These are phyloP conservation scores for Percopsis omiscomaycus DNA, from an alignment of 2,797 vertebrate species.

Conservation along the genomic window DNA sequence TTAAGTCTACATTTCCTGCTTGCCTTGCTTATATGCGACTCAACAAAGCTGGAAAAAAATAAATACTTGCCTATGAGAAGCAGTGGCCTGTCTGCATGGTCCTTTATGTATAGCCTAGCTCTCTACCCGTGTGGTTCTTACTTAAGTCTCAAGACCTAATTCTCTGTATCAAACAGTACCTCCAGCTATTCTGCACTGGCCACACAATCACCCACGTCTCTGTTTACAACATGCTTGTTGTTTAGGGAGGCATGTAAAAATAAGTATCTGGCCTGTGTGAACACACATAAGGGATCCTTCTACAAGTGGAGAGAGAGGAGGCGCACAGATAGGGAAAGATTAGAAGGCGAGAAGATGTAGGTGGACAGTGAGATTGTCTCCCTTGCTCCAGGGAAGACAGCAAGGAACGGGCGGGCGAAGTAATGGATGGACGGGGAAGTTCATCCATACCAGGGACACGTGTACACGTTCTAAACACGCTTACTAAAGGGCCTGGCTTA, in stretches of 20 bases:
- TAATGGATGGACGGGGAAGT: slow-evolving; percentile 1
- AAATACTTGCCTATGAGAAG: too few species aligned
- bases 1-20: too few species aligned
- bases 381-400: slow-evolving; percentile 9
- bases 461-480: slow-evolving; percentile 5
- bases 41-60: too few species aligned
- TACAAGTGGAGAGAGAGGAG: slow-evolving; percentile 26
- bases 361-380: slow-evolving; percentile 13
- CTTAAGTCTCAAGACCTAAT: slow-evolving; percentile 4
- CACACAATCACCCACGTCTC: slow-evolving; percentile 36
- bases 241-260: slow-evolving; percentile 53
- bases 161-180: slow-evolving; percentile 30
- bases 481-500: slow-evolving; percentile 1
- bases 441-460: not conserved
- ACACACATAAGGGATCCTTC: slow-evolving; percentile 43
- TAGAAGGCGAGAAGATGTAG: slow-evolving; percentile 9
- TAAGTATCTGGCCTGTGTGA: slow-evolving; percentile 50
- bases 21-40: too few species aligned
- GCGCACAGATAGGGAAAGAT: slow-evolving; percentile 25
- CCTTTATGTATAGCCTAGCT: slow-evolving; percentile 2
- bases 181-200: slow-evolving; percentile 37
- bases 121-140: slow-evolving; percentile 19
- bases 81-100: not conserved
- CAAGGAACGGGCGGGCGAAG: slow-evolving; percentile 11
- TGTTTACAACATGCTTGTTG: slow-evolving; percentile 38